Base-by-base conservation (phyloP, 2,113 vertebrate genomes). In the Ariopsis seemanni region DNA sequence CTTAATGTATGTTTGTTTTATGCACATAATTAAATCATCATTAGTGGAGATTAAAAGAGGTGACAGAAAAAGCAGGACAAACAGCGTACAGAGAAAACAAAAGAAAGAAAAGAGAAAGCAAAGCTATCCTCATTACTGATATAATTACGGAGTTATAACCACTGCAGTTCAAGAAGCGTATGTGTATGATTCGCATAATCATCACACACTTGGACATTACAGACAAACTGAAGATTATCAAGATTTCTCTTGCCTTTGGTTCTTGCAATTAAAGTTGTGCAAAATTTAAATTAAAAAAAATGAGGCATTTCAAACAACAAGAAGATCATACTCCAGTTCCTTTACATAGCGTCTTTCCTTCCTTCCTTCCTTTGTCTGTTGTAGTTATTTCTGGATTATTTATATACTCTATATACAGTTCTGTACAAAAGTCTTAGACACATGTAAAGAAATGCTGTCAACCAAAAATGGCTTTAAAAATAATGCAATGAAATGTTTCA, bases 11-110 rank as follows among this genome's bases (percentile, higher is more conserved):
- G 69, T 53, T 83, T 27, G 69, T 82, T 87, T 83, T 63, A 75
- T 87, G 34, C 57, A 83, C 86, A 75, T 87, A 65, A 87, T 87
- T 63, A 75, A 83, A 75, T 77, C 57, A 57, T 86, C 78, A 50
- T 82, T 83, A 83, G 69, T 55, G 80, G 11, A 72, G 65, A 86
- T 75, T 50, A 72, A 72, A 87, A 17, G 65, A 72, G 52, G 52
- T 60, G 63, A 57, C 27, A 58, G 25, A 72, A 53, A 82, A 67
- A 52, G 53, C 1, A 12, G 27, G 50, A 55, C 4, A 4, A n/a
- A 22, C 18, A 53, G 52, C 11, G 4, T 67, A 55, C 4, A 20
- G 17, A 55, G 7, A 57, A 52, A 18, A 48, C 58, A 58, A 12
- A 55, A 18, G 30, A n/a, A 48, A 63, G 22, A 42, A 42, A 4